Conservation (phyloP, 2,113 vertebrate species). For the Excalfactoria chinensis region DNA sequence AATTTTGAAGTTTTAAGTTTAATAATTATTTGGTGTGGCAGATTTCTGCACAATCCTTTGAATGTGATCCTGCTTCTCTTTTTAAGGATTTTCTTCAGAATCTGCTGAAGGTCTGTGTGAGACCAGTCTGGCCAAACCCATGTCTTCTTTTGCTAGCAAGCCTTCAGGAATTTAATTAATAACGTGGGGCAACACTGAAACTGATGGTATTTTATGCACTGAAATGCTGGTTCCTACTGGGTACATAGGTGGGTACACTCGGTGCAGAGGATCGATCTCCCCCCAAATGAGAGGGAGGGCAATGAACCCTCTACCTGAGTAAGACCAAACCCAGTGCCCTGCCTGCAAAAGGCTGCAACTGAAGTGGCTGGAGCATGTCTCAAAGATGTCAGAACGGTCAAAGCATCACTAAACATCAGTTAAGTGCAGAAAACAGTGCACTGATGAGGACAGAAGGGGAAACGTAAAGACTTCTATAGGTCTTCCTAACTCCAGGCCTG, state of each 20-base stretch:
- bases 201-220: background rate
- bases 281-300: background rate
- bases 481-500: background rate
- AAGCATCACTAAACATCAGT: background rate
- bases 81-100: background rate
- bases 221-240: background rate
- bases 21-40: background rate
- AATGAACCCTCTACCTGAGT: background rate
- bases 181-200: background rate
- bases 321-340: fast-evolving
- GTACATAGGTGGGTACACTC: background rate
- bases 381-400: background rate
- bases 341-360: background rate
- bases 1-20: background rate
- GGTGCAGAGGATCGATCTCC: background rate
- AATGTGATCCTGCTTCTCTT: background rate
- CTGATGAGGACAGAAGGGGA: background rate
- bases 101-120: background rate
- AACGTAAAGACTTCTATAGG: background rate
- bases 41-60: background rate
- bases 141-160: background rate
- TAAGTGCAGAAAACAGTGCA: background rate
- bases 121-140: background rate
- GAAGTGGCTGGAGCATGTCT: background rate
- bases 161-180: background rate